Base-by-base conservation (phyloP, 2,113 vertebrate genomes). In the Ptychochromis oligacanthus region DNA sequence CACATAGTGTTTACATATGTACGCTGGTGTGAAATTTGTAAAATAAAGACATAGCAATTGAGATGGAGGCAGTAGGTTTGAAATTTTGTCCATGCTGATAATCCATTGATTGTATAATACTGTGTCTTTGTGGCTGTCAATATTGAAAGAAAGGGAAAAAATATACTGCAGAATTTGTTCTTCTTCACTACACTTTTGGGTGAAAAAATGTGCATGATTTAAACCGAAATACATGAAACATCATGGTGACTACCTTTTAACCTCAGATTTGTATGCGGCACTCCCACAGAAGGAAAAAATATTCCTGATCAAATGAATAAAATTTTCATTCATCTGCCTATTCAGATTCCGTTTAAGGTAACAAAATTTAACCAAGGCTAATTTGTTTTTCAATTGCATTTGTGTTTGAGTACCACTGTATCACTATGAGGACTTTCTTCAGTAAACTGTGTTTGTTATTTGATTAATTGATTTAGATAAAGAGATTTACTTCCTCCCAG, bases 381-480 rank as follows among this genome's bases (percentile, higher is more conserved):
- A 81, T 86, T 75, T 4, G 1, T 80, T 88, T 82, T 80, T 52
- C 54, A 43, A 17, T 14, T 40, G 20, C 60, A 36, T 80, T 83
- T 55, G 15, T 83, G 38, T 59, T 70, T 83, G 34, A 84, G 46
- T 80, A 46, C 62, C 22, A 59, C 58, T 31, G 15, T 70, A 20
- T 72, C 40, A 85, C 84, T 81, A 64, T 36, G 43, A 85, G 22
- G 65, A 54, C 76, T 79, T 87, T 72, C 77, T 75, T 72, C 31
- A 70, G 59, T 88, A 88, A 87, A 84, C 72, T 86, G 75, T 56
- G 75, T 81, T 79, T 83, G 52, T 75, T 81, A 78, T 93, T 87
- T 94, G 91, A 93, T 91, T 90, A 93, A 93, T 93, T 93, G 88
- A 93, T 93, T 93, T 81, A 59, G 83, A 80, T 88, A 64, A 89